Base-by-base conservation (phyloP, 2,113 vertebrate species). In the Carassius gibelio region DNA sequence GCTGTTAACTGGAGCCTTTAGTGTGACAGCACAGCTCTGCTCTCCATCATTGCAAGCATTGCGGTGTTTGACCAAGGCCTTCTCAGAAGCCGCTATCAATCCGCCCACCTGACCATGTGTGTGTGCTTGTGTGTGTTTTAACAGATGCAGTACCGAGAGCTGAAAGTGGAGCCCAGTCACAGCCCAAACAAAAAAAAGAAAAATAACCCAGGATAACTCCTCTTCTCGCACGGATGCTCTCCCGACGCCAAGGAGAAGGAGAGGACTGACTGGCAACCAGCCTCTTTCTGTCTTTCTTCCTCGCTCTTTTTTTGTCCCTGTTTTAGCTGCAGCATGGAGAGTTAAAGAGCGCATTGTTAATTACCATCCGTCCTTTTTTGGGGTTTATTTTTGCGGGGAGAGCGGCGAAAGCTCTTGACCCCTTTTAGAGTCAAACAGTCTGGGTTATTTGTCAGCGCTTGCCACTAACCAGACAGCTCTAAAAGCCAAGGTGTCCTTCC, bases 121-220 rank as follows among this genome's bases (percentile, higher is more conserved):
- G 30, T 91, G 85, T 91, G 90, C 93, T 93, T 36, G 90, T 94
- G 94, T 57, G n/a, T 92, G 90, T 98, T 98, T 97, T 94, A 97
- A 98, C 97, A 99, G 98, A 96, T 98, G 97, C 98, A 99, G 86
- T 98, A 97, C 93, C 95, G 96, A 91, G 97, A 99, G 92, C 94
- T 99, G 96, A 98, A 98, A 97, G 95, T 94, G 92, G 98, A 99
- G 92, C 94, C 95, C 92, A 96, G 95, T 91, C 97, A 96, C 90
- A 99, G 97, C 94, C 97, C 97, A 10, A 98, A 95, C 94, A 98
- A 98, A 94, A 97, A 95, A 94, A 99, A 98, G 96, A 99, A 97
- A 97, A 98, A 96, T 94, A 97, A 96, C 92, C 96, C 95, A 85
- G 94, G 93, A 91, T 99, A 99, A 94, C 91, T 92, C 91, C 8